A percentile compares a stretch with the other conserved stretches of the same genome.
Conservation (phyloP, 2,113 vertebrate species). For the Pogona vitticeps region DNA sequence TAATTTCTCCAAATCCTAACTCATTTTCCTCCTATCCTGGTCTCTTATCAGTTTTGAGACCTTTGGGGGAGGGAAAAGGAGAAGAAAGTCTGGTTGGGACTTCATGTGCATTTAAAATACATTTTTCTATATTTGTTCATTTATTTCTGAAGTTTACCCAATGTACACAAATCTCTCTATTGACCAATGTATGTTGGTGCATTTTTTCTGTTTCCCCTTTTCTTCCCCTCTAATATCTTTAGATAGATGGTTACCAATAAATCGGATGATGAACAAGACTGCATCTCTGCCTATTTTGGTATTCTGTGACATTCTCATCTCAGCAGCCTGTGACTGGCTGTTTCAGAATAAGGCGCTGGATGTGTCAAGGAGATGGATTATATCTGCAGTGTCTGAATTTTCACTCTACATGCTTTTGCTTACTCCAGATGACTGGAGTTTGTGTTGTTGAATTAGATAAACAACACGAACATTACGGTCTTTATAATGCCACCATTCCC, state of each 20-base stretch:
- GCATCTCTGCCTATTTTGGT: slow-evolving; percentile 77
- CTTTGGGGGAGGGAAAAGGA: too few relatives aligned
- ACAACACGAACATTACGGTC: slow-evolving; percentile 41
- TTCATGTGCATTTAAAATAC: too few relatives aligned
- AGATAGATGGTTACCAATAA: slow-evolving; percentile 61
- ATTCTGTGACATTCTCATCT: slow-evolving; percentile 88
- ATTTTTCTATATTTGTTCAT: too few relatives aligned
- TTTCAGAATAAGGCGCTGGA: slow-evolving; percentile 87
- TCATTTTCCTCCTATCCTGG: too few relatives aligned
- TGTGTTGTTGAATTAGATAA: slow-evolving; percentile 50
- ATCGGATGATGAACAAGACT: slow-evolving; percentile 53
- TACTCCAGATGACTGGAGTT: slow-evolving; percentile 62
- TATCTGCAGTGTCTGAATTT: slow-evolving; percentile 86
- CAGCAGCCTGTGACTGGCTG: slow-evolving; percentile 86
- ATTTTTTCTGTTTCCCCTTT: slow-evolving; percentile 52
- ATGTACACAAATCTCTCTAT: too few relatives aligned
- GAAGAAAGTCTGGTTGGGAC: too few relatives aligned
- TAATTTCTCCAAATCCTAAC: too few relatives aligned
- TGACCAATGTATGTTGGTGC: too few relatives aligned
- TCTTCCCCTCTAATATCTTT: slow-evolving; percentile 19
- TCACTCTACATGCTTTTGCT: slow-evolving; percentile 56
- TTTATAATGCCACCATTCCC: slow-evolving; percentile 47
- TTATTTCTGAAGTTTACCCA: too few relatives aligned
- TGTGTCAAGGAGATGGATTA: slow-evolving; percentile 97
- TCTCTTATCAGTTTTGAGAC: too few relatives aligned